Base-by-base conservation (phyloP, 92 coral and sea anemone species). In the Pocillopora meandrina region DNA sequence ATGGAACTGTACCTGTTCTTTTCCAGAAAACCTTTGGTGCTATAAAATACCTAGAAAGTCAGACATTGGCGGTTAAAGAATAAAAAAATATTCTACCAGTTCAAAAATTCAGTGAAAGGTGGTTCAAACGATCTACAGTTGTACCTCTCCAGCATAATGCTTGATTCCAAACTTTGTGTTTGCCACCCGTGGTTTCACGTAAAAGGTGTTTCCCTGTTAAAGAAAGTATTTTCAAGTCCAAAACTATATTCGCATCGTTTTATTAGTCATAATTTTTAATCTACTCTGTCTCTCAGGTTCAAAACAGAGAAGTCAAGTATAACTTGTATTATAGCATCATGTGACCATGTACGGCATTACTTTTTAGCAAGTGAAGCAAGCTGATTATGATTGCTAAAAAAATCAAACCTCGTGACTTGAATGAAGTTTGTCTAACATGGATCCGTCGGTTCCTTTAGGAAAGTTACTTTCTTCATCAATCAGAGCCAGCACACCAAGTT, bases 91-190 rank as follows among this genome's bases (percentile, higher is more conserved):
- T 14, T 3, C 36, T 1, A 65, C 7, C 42, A 26, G 11, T 8
- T 33, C 1, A 13, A 10, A 11, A 36, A 18, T 10, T 33, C 23
- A 5, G 62, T 20, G 36, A 55, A 33, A n/a, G 3, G 19, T 35
- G 12, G 17, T 13, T 21, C 67, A 65, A 63, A 19, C 4, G 33
- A 36, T 33, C 26, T 10, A n/a, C 23, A 31, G 9, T 34, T 85
- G 77, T 91, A 96, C 99, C 96, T 95, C 97, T n/a, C 99, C 99
- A 61, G 99, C 99, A 69, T 96, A 96, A 82, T 96, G 99, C 82
- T 92, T 96, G 81, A 96, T 90, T 20, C 99, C 99, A 91, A 96
- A 96, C 86, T 95, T 96, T 17, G 94, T 78, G 84, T 96, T 95
- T 18, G 97, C 95, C 16, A 96, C 99, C 36, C 98, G 93, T 49